These are phyloP conservation scores for Pseudopodoces humilis DNA, from an alignment of 2,113 vertebrate species.

Conservation along the genomic window DNA sequence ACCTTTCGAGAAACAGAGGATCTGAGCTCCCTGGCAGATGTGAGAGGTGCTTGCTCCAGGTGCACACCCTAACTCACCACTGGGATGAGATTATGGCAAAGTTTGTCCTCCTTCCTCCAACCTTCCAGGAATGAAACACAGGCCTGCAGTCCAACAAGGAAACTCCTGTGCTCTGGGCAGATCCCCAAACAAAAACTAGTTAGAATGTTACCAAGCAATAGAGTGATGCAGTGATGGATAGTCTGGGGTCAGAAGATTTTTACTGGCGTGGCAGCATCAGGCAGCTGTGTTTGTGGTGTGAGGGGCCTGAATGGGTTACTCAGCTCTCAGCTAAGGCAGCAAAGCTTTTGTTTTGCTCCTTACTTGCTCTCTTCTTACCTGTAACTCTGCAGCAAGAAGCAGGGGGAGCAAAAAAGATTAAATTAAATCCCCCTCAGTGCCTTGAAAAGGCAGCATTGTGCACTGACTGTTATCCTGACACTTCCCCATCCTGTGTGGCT, in stretches of 20 bases:
- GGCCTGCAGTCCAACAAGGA: neutral
- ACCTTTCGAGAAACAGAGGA: neutral
- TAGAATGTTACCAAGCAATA: neutral
- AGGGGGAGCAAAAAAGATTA: neutral
- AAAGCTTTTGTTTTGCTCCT: neutral
- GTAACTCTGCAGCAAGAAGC: neutral
- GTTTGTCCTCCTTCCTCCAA: neutral
- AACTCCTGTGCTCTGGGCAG: neutral
- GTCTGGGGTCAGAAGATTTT: neutral
- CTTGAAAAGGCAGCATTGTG: neutral
- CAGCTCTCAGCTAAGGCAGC: neutral
- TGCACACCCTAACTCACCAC: accelerated
- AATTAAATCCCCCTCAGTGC: neutral
- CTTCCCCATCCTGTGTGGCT: neutral
- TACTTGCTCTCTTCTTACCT: neutral
- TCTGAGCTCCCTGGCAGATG: neutral
- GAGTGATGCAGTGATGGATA: neutral
- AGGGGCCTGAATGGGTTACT: neutral
- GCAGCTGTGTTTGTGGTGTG: accelerated
- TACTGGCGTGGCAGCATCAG: neutral
- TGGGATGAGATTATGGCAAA: neutral
- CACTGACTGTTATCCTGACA: neutral
- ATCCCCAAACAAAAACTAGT: neutral
- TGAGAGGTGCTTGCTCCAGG: neutral
- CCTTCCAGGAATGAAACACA: neutral